Evolutionary conservation across 30 jellyfish, hydroid and myxozoan species (phyloP), one percentile per base, ranked within the genome.

Genomic region (Mastigias papua): DNA sequence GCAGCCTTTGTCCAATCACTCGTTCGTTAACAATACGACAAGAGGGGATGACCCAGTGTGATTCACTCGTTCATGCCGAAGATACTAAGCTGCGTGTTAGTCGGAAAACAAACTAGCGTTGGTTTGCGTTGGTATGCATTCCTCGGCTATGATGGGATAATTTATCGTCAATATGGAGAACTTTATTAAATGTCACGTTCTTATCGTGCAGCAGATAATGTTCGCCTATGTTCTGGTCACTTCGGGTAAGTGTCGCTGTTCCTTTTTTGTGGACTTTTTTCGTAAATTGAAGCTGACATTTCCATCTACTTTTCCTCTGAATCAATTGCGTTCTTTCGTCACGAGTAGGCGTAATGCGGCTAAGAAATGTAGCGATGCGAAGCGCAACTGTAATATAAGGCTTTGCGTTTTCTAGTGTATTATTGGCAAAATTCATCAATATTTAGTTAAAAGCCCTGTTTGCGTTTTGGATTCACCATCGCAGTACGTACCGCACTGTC

Each of bases 1-100:
- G 27, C 25, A 34, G 70, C 94, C 37, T 51, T 85, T 85, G 88
- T 85, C 50, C 88, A 54, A 72, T 85, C 35, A 34, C 23, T n/a
- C 54, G 49, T 37, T 73, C 83, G 88, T 28, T 63, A 28, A 54
- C 94, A 85, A 85, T 71, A 58, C 94, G 79, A 77, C 63, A 69
- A 29, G 78, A 31, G 94, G 94, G 94, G 85, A 85, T 85, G 87
- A 30, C 94, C 94, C 35, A 0, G 81, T 42, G 28, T 11, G 74
- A 63, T 19, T 58, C 65, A 57, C 69, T 71, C 94, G 94, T 75
- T 68, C 62, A 54, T 69, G 88, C 82, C 94, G 94, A 85, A 85
- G 92, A 46, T 69, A 46, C 54, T 7, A 61, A 34, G 69, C 69
- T 37, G 83, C 83, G 69, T 63, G 35, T 27, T 68, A 26, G 83